phyloP scores from a whole-genome alignment of 1,140 invertebrate genomes.

The Pantala flavescens region DNA sequence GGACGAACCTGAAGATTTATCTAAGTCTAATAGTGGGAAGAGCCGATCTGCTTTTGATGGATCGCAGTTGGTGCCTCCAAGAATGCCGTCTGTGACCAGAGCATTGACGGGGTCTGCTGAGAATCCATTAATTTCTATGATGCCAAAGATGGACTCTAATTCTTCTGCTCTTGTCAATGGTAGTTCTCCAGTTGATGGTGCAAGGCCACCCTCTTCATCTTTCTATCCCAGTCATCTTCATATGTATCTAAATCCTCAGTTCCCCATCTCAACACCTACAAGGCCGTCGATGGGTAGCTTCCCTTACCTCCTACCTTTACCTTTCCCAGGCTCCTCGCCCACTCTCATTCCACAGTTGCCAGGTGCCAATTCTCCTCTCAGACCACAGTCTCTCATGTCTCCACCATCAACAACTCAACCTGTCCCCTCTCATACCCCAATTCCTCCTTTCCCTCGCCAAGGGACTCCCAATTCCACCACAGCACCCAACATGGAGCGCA shows the following conservation, averaged over 20 bases:
- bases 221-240: not conserved
- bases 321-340: constrained; percentile 12
- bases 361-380: constrained; percentile 15
- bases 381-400: not conserved
- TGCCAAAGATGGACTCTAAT: not conserved
- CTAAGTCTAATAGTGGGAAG: constrained; percentile 18
- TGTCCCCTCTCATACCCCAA: not conserved
- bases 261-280: constrained; percentile 11
- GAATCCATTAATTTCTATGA: not conserved
- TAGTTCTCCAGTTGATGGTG: not conserved
- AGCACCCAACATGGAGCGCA: constrained; percentile 36
- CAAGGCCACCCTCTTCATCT: not conserved
- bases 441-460: constrained; percentile 43
- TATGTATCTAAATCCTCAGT: constrained; percentile 18
- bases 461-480: constrained; percentile 33
- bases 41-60: not conserved
- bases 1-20: constrained; percentile 22
- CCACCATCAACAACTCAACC: not conserved
- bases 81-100: not conserved
- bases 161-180: constrained; percentile 20
- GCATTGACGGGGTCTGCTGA: not conserved
- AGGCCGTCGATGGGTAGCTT: not conserved
- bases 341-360: constrained; percentile 18
- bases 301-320: not conserved
- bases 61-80: not conserved